Evolutionary conservation across 2,797 vertebrate species (phyloP).

Genomic region (Thunnus albacares): DNA sequence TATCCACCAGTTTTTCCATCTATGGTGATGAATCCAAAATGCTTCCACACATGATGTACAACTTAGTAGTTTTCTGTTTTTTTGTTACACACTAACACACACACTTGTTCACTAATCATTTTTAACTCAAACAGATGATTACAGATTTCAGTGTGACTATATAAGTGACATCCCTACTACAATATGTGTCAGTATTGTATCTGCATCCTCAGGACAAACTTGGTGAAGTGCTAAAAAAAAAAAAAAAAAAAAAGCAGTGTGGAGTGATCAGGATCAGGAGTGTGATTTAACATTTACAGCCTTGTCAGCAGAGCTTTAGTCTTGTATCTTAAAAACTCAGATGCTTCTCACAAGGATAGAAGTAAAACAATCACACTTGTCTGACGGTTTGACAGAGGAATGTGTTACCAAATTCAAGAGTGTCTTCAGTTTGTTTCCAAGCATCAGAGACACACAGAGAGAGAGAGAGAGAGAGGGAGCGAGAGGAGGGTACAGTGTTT

Average conservation of each 20-base stretch:
- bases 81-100: too few relatives aligned
- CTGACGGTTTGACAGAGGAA: conserved; percentile 31
- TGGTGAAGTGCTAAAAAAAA: background rate
- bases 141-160: background rate
- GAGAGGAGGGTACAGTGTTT: conserved; percentile 37
- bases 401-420: conserved; percentile 17
- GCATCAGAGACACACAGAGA: conserved; percentile 17
- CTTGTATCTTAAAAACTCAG: background rate
- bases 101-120: too few relatives aligned
- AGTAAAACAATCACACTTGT: conserved; percentile 11
- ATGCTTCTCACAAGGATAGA: background rate
- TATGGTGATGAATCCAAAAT: too few relatives aligned
- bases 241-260: conserved; percentile 1
- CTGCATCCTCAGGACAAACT: conserved; percentile 11
- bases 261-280: background rate
- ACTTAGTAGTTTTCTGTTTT: too few relatives aligned
- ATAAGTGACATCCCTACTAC: background rate
- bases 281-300: background rate
- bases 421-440: conserved; percentile 50
- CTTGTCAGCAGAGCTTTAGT: conserved; percentile 20
- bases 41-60: too few relatives aligned
- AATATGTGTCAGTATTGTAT: background rate
- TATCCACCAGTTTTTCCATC: too few relatives aligned
- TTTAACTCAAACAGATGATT: background rate
- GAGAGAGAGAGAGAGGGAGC: conserved; percentile 14